Base-by-base conservation (phyloP, 2,888 invertebrate species). In the Merodon equestris region DNA sequence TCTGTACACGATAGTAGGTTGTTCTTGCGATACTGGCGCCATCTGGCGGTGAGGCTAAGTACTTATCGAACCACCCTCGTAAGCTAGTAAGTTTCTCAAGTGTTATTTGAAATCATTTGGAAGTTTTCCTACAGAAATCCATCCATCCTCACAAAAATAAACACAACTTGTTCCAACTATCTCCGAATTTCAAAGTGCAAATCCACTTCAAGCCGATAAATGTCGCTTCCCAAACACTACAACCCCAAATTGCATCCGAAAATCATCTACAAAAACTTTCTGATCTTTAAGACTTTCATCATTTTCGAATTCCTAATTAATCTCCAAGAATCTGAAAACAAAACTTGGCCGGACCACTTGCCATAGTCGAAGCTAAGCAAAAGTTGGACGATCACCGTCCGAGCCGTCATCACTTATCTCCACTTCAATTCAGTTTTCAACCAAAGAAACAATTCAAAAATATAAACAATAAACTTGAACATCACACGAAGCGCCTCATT, bases 401-500 rank as follows among this genome's bases (percentile, higher is more conserved):
- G 19, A 18, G 50, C 51, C 58, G 45, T 1, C 13, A 60, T 38
- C 40, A 34, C 53, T 42, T 18, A 50, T 58, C 5, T 19, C 54
- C 15, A 42, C 42, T 13, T 13, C 42, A 4, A 5, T 42, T 9
- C 34, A 34, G 7, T 19, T 14, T 18, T 42, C 44, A 27, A 42
- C 34, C 5, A 13, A 19, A 42, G 34, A 60, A 68, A 70, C 50
- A 60, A 61, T 70, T 42, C 27, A 13, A 51, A 54, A 70, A 70
- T 47, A 54, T 42, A 61, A 70, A 70, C 68, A 68, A 68, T 13
- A 54, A 70, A 70, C 53, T 70, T 70, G 54, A 61, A 10, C 70
- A 70, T 54, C 70, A 60, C 54, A 61, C 18, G 34, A 9, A n/a
- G 40, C 9, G 40, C 5, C 17, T 27, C n/a, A n/a, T n/a, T n/a